Evolutionary conservation across 2,888 invertebrate genomes (phyloP).

Genomic region (Teleogryllus oceanicus): DNA sequence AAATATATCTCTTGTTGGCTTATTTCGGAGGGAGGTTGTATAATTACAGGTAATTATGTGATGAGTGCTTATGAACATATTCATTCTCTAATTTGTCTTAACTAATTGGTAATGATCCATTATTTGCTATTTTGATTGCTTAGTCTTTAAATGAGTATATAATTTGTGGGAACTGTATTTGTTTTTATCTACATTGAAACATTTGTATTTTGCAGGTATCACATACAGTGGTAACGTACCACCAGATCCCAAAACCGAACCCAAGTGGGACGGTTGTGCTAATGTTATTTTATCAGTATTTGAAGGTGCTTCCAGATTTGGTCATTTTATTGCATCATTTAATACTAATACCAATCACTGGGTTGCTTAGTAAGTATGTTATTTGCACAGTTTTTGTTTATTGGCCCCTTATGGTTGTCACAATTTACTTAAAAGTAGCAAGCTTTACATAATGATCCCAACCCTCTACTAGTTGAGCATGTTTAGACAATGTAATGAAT

Average conservation of each 20-base stretch:
- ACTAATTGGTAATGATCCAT: too few species aligned
- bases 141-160: too few species aligned
- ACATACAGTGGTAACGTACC: constrained; percentile 67
- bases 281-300: constrained; percentile 81
- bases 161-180: too few species aligned
- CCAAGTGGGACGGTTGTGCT: constrained; percentile 84
- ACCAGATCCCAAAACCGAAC: constrained; percentile 52
- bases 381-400: neutral
- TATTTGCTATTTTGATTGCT: too few species aligned
- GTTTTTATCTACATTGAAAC: neutral
- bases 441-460: too few species aligned
- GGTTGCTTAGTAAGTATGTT: constrained; percentile 68
- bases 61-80: too few species aligned
- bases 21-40: constrained; percentile 75
- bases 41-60: constrained; percentile 38
- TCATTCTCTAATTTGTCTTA: too few species aligned
- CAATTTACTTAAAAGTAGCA: too few species aligned
- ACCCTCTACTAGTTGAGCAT: too few species aligned
- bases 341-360: constrained; percentile 95
- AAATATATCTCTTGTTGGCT: constrained; percentile 95
- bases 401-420: too few species aligned
- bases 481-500: too few species aligned
- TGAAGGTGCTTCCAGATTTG: constrained; percentile 79
- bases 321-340: constrained; percentile 85
- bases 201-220: constrained; percentile 62